Percentiles rank a stretch among this genome's conserved stretches.
These are phyloP conservation scores for Clytia hemisphaerica DNA, from an alignment of 30 jellyfish, hydroid and myxozoan genomes.

Conservation along the genomic window DNA sequence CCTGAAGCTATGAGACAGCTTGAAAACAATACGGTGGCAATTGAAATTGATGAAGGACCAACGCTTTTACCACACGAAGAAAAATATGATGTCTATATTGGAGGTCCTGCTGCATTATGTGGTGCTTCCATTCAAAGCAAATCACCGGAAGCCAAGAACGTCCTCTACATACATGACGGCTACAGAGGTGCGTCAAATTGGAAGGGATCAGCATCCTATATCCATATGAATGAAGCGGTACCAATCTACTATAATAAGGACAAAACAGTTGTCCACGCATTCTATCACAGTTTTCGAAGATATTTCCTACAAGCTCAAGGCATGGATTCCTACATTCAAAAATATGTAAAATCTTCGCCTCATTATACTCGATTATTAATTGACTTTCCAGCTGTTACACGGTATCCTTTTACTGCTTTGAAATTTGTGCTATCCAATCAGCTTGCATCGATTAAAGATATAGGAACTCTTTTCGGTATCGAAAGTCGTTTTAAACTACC, in stretches of 20 bases:
- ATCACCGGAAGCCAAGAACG: too few species aligned
- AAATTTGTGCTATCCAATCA: too few species aligned
- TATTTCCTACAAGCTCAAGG: not conserved
- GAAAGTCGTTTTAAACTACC: too few species aligned
- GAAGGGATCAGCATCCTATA: conserved; percentile 16
- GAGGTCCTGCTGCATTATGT: conserved; percentile 11
- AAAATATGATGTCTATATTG: conserved; percentile 6
- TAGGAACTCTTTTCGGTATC: too few species aligned
- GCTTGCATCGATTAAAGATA: too few species aligned
- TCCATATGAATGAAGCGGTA: not conserved
- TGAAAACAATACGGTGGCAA: not conserved
- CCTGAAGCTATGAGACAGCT: not conserved
- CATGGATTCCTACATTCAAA: too few species aligned
- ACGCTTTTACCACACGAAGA: too few species aligned
- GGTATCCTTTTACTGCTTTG: too few species aligned
- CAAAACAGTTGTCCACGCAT: not conserved
- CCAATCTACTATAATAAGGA: not conserved
- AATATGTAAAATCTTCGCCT: not conserved
- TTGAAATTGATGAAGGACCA: too few species aligned
- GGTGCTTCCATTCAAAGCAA: conserved; percentile 1
- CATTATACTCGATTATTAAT: not conserved
- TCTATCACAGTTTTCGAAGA: not conserved
- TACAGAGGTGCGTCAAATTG: not conserved
- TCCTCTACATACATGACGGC: not conserved
- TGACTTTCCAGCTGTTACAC: not conserved